A percentile compares a stretch with the other conserved stretches of the same genome.
These are phyloP conservation scores for Syngnathus rostellatus DNA, from an alignment of 2,797 vertebrate species.

Conservation along the genomic window DNA sequence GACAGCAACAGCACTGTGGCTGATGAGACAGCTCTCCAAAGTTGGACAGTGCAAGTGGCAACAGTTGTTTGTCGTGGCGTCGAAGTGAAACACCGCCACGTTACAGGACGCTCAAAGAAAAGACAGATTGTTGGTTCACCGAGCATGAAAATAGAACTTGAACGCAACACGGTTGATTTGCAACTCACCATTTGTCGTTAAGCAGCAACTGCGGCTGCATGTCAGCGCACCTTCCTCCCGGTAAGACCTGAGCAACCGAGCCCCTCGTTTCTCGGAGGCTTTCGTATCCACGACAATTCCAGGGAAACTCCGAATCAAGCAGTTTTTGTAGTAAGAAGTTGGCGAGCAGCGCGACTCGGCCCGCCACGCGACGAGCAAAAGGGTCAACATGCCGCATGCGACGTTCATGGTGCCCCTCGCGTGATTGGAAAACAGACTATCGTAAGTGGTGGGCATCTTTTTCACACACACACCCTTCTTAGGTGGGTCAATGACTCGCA, in stretches of 20 bases:
- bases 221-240: conserved; percentile 74
- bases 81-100: conserved; percentile 84
- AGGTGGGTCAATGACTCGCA: background rate
- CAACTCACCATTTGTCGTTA: conserved; percentile 79
- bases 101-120: conserved; percentile 82
- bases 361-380: conserved; percentile 54
- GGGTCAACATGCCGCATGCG: conserved; percentile 58
- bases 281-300: conserved; percentile 77
- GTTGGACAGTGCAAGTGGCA: conserved; percentile 84
- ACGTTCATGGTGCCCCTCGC: conserved; percentile 66
- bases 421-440: conserved; percentile 32
- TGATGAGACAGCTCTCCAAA: conserved; percentile 82
- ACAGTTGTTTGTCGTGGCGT: conserved; percentile 74
- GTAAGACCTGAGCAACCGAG: conserved; percentile 72
- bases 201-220: conserved; percentile 85
- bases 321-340: conserved; percentile 80
- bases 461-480: conserved; percentile 7
- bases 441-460: conserved; percentile 21
- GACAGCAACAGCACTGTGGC: conserved; percentile 68
- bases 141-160: background rate
- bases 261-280: conserved; percentile 80
- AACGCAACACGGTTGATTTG: background rate
- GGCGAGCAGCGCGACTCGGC: conserved; percentile 74
- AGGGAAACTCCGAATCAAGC: conserved; percentile 88
- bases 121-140: background rate